phyloP scores from a whole-genome alignment of 2,888 invertebrate genomes.

The Epiblema foenella region DNA sequence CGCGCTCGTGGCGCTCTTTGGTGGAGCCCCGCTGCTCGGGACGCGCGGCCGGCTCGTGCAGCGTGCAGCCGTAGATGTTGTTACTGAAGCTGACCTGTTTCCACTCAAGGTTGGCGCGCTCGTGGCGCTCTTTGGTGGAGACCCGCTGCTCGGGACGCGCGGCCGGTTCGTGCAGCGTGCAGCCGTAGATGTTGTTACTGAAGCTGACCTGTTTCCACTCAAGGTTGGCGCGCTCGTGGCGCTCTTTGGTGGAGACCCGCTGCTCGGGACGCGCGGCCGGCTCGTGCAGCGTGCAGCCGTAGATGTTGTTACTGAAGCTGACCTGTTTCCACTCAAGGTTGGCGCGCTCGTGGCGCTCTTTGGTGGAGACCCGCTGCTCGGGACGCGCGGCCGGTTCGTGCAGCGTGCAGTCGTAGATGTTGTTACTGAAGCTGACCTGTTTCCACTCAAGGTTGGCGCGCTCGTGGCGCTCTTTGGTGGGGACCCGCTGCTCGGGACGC shows the following conservation, averaged over 20 bases:
- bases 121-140: conserved; percentile 91
- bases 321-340: too few relatives aligned
- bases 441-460: too few relatives aligned
- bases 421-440: conserved; percentile 67
- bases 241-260: conserved; percentile 91
- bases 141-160: conserved; percentile 92
- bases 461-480: conserved; percentile 91
- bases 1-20: conserved; percentile 91
- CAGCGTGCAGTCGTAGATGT: conserved; percentile 86
- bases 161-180: conserved; percentile 89
- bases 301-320: conserved; percentile 13
- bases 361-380: conserved; percentile 91
- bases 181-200: conserved; percentile 57
- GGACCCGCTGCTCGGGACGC: conserved; percentile 90
- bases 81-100: conserved; percentile 77
- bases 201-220: conserved; percentile 83
- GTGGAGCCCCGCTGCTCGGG: conserved; percentile 92
- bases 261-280: conserved; percentile 93
- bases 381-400: conserved; percentile 91
- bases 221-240: conserved; percentile 93
- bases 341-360: conserved; percentile 92
- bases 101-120: conserved; percentile 94
- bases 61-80: conserved; percentile 74
- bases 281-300: conserved; percentile 86
- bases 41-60: conserved; percentile 91